phyloP scores from a whole-genome alignment of 2,113 vertebrate genomes.

The Craseonycteris thonglongyai region DNA sequence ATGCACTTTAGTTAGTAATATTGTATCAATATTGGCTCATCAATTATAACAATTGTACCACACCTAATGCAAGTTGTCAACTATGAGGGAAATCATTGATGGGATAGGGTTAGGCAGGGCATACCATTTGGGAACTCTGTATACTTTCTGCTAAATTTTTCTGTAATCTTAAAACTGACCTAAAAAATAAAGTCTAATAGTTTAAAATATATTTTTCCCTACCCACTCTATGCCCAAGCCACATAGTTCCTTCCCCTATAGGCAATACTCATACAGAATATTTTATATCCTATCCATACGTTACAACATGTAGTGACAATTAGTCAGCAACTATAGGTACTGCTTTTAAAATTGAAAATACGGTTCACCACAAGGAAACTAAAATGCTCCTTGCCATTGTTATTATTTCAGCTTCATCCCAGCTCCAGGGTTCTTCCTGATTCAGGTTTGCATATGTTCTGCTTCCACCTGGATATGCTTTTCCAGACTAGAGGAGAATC shows the following conservation, averaged over 20 bases:
- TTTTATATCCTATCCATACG: not conserved
- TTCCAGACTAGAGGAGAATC: not conserved
- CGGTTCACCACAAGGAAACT: not conserved
- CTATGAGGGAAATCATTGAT: not conserved
- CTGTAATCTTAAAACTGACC: not conserved
- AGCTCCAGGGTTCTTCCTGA: not conserved
- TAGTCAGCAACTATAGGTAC: not conserved
- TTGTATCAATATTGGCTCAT: not conserved
- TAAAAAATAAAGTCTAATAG: not conserved
- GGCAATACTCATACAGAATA: not conserved
- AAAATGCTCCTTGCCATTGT: not conserved
- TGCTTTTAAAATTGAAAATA: not conserved
- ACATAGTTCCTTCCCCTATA: not conserved
- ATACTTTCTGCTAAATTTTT: not conserved
- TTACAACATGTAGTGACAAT: not conserved
- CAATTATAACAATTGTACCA: not conserved
- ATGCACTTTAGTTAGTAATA: not conserved
- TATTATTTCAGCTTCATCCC: not conserved
- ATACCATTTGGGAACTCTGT: not conserved
- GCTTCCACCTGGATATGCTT: not conserved
- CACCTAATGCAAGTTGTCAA: not conserved
- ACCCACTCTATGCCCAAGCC: not conserved
- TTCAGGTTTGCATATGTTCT: not conserved
- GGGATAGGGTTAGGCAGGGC: no score
- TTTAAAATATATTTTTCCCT: not conserved